These are phyloP conservation scores for Dryocosmus kuriphilus DNA, from an alignment of 2,888 invertebrate species.

Conservation along the genomic window DNA sequence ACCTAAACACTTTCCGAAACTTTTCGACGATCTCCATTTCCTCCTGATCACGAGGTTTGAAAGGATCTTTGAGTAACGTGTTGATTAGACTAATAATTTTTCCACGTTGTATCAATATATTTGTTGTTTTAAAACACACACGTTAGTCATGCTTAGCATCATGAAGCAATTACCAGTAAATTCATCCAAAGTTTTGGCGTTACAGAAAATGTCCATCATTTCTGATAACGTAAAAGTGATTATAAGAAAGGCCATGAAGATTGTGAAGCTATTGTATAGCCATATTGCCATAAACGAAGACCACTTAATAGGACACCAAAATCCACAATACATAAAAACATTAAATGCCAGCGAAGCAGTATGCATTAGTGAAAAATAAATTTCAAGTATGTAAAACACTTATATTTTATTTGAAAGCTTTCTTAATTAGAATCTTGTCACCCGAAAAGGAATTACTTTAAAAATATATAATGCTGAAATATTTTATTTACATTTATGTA, in stretches of 20 bases:
- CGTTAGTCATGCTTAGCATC: conserved; percentile 60
- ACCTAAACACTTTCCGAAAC: conserved; percentile 47
- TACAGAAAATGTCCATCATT: conserved; percentile 59
- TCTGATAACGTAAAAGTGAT: conserved; percentile 60
- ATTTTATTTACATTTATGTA: not conserved
- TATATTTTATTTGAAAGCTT: not conserved
- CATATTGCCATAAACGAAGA: conserved; percentile 10
- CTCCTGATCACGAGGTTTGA: conserved; percentile 41
- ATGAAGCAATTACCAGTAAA: conserved; percentile 64
- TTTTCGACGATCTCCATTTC: conserved; percentile 45
- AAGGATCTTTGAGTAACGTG: conserved; percentile 46
- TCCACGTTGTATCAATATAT: conserved; percentile 51
- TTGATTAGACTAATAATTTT: conserved; percentile 42
- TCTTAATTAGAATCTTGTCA: not conserved
- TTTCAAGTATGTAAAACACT: not conserved
- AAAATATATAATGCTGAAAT: not conserved
- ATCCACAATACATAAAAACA: conserved; percentile 46
- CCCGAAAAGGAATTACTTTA: not conserved
- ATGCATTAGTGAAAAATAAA: not conserved
- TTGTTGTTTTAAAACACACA: conserved; percentile 59
- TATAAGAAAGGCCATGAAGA: conserved; percentile 54
- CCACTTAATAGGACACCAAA: conserved; percentile 56
- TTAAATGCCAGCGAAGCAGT: not conserved
- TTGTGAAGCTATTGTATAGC: conserved; percentile 52
- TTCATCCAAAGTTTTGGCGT: conserved; percentile 59